Evolutionary conservation across 2,888 invertebrate species (phyloP).

Genomic region (Yponomeuta plumbellus): DNA sequence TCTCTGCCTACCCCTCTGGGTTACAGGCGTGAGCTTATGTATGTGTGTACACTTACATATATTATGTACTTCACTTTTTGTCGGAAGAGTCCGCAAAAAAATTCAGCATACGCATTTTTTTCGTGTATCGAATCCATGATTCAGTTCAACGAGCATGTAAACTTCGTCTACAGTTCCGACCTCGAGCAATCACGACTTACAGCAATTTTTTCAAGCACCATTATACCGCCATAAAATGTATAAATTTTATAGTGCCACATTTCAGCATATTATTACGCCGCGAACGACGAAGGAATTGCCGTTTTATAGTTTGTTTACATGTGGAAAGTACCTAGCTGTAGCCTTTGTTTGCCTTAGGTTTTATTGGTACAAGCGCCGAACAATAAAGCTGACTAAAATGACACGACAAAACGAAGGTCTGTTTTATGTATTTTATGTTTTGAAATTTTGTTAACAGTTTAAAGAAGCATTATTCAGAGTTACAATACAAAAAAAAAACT

Average conservation of each 20-base stretch:
- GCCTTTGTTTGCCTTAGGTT: not conserved
- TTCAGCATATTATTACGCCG: not conserved
- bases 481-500: no score
- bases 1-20: no score
- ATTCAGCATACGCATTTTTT: no score
- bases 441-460: no score
- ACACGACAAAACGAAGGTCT: not conserved
- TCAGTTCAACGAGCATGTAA: no score
- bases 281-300: not conserved
- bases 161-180: not conserved
- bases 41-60: no score
- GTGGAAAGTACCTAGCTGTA: not conserved
- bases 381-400: not conserved
- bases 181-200: not conserved
- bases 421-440: not conserved
- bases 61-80: no score
- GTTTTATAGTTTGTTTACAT: constrained; percentile 3
- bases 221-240: not conserved
- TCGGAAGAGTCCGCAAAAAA: no score
- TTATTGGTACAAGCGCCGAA: constrained; percentile 1
- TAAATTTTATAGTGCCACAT: not conserved
- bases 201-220: not conserved
- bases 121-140: no score
- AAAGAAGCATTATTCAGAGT: no score
- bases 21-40: no score